Percentiles rank a stretch among this genome's conserved stretches.
These are phyloP conservation scores for Melangyna quadrimaculata DNA, from an alignment of 2,888 invertebrate genomes.

Conservation along the genomic window DNA sequence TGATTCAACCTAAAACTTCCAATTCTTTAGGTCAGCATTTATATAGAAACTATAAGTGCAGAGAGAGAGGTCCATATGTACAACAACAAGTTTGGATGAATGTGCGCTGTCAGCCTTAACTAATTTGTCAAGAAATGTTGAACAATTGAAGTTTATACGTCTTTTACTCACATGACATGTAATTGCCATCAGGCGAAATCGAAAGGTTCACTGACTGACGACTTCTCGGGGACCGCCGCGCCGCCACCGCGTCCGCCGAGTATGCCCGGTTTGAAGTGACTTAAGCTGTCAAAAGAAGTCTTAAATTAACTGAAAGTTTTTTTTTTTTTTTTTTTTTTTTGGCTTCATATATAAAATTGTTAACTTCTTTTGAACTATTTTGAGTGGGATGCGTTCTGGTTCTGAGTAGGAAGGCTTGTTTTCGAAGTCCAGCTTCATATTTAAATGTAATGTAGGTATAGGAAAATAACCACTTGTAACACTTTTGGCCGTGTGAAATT, in stretches of 20 bases:
- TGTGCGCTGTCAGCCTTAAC: constrained; percentile 20
- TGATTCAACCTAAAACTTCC: constrained; percentile 36
- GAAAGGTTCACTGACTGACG: constrained; percentile 49
- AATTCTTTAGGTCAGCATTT: constrained; percentile 34
- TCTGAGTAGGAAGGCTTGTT: constrained; percentile 44
- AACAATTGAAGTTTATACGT: constrained; percentile 28
- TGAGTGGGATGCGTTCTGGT: constrained; percentile 49
- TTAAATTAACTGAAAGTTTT: constrained; percentile 42
- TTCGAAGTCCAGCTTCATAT: constrained; percentile 35
- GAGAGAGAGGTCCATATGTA: too few relatives aligned
- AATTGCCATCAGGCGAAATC: constrained; percentile 50
- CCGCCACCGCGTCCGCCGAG: too few relatives aligned
- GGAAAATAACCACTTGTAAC: constrained; percentile 55
- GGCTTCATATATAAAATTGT: background rate
- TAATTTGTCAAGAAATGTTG: constrained; percentile 25
- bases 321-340: background rate
- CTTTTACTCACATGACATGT: constrained; percentile 12
- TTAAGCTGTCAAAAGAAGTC: constrained; percentile 20
- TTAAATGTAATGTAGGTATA: background rate
- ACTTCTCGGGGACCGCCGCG: background rate
- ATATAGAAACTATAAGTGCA: background rate
- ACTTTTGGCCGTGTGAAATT: constrained; percentile 16
- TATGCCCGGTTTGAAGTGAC: background rate
- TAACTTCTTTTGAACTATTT: constrained; percentile 4
- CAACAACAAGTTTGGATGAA: constrained; percentile 1